A percentile compares a stretch with the other conserved stretches of the same genome.
Evolutionary conservation across 1,140 invertebrate genomes (phyloP).

Genomic region (Andrena cerasifolii): DNA sequence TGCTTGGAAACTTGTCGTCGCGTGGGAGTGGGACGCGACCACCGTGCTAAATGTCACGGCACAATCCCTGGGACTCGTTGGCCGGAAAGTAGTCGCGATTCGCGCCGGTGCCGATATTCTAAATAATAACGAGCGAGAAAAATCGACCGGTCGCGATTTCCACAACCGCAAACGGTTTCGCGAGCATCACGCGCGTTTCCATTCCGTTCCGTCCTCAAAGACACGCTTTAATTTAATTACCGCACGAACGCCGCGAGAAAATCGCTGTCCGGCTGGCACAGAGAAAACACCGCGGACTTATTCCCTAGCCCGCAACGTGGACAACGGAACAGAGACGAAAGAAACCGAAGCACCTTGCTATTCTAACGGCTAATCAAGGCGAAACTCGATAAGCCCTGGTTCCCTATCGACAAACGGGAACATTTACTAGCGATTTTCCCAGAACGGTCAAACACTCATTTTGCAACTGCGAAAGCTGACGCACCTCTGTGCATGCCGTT

Average conservation of each 20-base stretch:
- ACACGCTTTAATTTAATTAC: constrained; percentile 63
- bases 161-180: constrained; percentile 61
- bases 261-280: background rate
- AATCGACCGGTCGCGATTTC: constrained; percentile 17
- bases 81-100: constrained; percentile 14
- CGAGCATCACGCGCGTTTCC: constrained; percentile 56
- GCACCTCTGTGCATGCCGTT: constrained; percentile 6
- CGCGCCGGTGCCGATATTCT: constrained; percentile 8
- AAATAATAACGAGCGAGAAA: constrained; percentile 8
- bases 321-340: background rate
- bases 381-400: background rate
- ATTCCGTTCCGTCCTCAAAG: constrained; percentile 60
- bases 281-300: background rate
- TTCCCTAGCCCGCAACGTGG: background rate
- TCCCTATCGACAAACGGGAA: no score
- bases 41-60: background rate
- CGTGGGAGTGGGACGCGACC: constrained; percentile 6
- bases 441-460: no score
- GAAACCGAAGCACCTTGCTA: background rate
- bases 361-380: background rate
- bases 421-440: no score
- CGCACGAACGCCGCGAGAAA: constrained; percentile 53
- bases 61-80: constrained; percentile 13
- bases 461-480: no score
- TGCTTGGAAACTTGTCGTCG: background rate